Conservation (phyloP, 2,113 vertebrate species). For the Danio rerio region DNA sequence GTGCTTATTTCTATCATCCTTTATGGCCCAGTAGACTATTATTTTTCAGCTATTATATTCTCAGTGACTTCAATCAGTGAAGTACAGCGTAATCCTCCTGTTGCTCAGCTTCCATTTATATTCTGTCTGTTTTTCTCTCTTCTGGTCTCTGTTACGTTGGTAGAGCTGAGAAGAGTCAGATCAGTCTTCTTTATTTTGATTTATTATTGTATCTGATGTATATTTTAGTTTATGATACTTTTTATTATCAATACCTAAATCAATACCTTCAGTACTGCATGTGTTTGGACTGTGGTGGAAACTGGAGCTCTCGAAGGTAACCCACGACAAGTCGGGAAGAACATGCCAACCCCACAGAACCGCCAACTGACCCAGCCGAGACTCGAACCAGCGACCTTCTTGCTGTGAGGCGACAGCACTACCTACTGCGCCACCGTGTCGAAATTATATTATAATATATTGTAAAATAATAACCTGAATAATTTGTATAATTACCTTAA, state of each 20-base stretch:
- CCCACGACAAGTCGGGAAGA: too few species aligned
- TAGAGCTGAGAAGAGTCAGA: slow-evolving; percentile 11
- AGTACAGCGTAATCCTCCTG: neutral
- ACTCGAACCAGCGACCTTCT: too few species aligned
- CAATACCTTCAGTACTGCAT: too few species aligned
- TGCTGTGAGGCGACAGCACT: too few species aligned
- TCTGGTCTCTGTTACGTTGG: neutral
- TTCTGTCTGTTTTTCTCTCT: neutral
- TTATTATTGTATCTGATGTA: neutral
- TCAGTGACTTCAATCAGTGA: neutral
- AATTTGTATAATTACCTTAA: too few species aligned
- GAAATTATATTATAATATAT: too few species aligned
- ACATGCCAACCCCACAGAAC: too few species aligned
- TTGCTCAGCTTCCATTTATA: slow-evolving; percentile 9
- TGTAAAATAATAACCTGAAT: too few species aligned
- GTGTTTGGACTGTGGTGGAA: too few species aligned
- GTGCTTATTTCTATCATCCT: neutral
- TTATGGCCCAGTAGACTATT: neutral
- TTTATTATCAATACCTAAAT: neutral
- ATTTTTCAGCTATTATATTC: neutral
- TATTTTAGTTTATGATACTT: neutral
- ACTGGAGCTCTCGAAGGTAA: too few species aligned
- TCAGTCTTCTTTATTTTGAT: neutral
- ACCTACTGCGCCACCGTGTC: too few species aligned
- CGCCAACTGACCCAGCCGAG: too few species aligned